These are phyloP conservation scores for Anguilla obscura DNA, from an alignment of 2,797 vertebrate genomes.

Conservation along the genomic window DNA sequence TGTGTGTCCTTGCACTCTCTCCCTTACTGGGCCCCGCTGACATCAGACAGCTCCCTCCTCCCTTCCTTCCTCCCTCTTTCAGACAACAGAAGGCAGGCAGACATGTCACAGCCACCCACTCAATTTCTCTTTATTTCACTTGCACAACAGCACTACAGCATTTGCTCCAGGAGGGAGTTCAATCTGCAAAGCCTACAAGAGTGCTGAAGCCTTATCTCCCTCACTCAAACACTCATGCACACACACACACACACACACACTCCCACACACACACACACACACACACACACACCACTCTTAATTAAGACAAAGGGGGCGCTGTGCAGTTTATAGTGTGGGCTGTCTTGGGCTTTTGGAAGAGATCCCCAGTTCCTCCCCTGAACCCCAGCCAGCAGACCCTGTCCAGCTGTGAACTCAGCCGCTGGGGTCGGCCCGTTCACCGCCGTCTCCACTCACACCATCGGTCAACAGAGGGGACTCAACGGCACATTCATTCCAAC, in stretches of 20 bases:
- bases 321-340: neutral
- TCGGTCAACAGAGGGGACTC: neutral
- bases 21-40: neutral
- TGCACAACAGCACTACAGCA: neutral
- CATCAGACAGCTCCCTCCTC: slow-evolving; percentile 41
- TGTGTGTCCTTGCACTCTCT: neutral
- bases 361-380: neutral
- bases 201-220: neutral
- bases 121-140: slow-evolving; percentile 12
- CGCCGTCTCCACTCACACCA: neutral
- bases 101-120: slow-evolving; percentile 29
- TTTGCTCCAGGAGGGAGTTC: neutral
- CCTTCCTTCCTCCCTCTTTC: slow-evolving; percentile 12
- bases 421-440: neutral
- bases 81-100: slow-evolving; percentile 35
- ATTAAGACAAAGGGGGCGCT: neutral
- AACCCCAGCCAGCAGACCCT: neutral
- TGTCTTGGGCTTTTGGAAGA: neutral
- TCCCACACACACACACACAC: neutral
- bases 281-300: neutral
- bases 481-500: neutral
- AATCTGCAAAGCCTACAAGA: neutral
- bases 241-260: neutral
- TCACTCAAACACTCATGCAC: slow-evolving; percentile 20
- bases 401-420: neutral